Conservation (phyloP, 2,888 invertebrate genomes). For the Drosophila fulvimacula region DNA sequence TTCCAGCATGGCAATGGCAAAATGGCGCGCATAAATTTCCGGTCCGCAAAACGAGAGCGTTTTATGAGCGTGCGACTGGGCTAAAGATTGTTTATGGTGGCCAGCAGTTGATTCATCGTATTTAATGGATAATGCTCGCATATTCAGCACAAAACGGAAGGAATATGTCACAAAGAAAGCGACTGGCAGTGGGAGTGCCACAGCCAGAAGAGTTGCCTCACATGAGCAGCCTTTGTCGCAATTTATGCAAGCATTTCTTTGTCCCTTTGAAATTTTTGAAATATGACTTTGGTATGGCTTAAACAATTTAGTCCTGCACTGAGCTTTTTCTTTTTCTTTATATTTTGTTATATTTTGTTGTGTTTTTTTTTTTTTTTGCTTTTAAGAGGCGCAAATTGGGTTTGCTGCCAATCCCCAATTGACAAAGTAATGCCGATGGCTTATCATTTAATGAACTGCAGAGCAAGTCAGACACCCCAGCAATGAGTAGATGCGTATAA, state of each 20-base stretch:
- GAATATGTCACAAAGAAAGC: conserved; percentile 35
- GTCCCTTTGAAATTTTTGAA: conserved; percentile 25
- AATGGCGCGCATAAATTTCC: conserved; percentile 79
- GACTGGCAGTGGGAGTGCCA: neutral
- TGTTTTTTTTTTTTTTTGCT: conserved; percentile 4
- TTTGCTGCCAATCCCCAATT: conserved; percentile 48
- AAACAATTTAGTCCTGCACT: conserved; percentile 10
- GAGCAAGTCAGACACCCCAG: conserved; percentile 17
- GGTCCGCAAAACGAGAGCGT: conserved; percentile 57
- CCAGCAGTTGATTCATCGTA: conserved; percentile 78
- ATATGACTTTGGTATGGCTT: conserved; percentile 31
- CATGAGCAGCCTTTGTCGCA: conserved; percentile 8
- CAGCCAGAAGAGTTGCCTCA: conserved; percentile 2
- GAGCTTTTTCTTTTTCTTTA: neutral
- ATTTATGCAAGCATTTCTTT: conserved; percentile 19
- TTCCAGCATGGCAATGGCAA: conserved; percentile 46
- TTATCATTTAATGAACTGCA: conserved; percentile 78
- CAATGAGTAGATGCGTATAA: conserved; percentile 17
- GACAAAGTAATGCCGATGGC: conserved; percentile 60
- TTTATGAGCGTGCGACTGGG: conserved; percentile 68
- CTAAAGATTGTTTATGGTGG: conserved; percentile 77
- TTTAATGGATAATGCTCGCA: conserved; percentile 73
- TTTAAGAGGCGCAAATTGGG: conserved; percentile 19
- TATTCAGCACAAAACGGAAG: conserved; percentile 42
- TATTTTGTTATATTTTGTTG: conserved; percentile 17